These are phyloP conservation scores for Morelia viridis DNA, from an alignment of 2,797 vertebrate genomes.

Conservation along the genomic window DNA sequence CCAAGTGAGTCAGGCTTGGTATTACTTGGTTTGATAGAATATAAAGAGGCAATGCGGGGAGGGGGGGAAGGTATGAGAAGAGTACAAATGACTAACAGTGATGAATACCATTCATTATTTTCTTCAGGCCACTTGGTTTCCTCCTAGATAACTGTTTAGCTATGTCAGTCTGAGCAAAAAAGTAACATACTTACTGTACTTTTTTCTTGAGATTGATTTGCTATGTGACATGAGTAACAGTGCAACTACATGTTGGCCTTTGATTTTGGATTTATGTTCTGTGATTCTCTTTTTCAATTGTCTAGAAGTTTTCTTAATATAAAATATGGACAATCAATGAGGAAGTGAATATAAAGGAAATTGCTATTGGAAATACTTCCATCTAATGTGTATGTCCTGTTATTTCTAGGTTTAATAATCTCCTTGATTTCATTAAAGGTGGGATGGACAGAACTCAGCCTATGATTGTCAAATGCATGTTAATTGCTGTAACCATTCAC, in stretches of 20 bases:
- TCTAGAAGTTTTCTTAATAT: not conserved
- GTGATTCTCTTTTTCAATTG: not conserved
- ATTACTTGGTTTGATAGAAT: not conserved
- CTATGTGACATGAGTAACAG: not conserved
- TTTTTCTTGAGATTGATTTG: not conserved
- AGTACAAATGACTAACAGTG: too few relatives aligned
- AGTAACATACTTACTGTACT: not conserved
- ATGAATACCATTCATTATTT: too few relatives aligned
- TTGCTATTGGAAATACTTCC: not conserved
- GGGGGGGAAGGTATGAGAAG: too few relatives aligned
- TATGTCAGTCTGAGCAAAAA: too few relatives aligned
- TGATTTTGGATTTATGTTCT: not conserved
- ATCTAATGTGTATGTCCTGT: not conserved
- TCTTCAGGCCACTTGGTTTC: too few relatives aligned
- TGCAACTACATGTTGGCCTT: not conserved
- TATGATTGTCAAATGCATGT: not conserved
- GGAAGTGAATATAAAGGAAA: not conserved
- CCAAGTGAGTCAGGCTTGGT: not conserved
- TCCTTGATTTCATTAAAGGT: not conserved
- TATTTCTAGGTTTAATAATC: not conserved
- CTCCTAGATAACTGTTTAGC: too few relatives aligned
- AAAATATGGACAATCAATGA: not conserved
- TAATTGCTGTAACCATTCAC: not conserved
- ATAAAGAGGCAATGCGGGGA: too few relatives aligned
- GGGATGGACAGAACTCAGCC: not conserved